Percentiles rank a stretch among this genome's conserved stretches.
Evolutionary conservation across 2,888 invertebrate species (phyloP).

Genomic region (Apocheima hispidaria): DNA sequence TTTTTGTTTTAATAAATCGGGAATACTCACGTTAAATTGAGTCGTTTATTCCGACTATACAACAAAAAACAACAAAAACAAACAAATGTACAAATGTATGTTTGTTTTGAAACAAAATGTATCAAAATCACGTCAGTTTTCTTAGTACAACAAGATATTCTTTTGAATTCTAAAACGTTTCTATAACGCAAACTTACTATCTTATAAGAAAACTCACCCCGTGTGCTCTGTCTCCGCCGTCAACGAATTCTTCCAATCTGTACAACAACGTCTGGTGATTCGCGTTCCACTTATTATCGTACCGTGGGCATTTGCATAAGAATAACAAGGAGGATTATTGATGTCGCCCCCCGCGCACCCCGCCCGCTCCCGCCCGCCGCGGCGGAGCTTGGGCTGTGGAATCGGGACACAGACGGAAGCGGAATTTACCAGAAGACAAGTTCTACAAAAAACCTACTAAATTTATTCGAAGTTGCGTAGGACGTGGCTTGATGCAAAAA

Average conservation of each 20-base stretch:
- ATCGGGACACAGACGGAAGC: constrained; percentile 40
- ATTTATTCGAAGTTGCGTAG: no score
- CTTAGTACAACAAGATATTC: no score
- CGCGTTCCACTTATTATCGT: constrained; percentile 84
- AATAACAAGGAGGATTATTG: constrained; percentile 86
- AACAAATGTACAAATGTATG: no score
- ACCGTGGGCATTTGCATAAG: constrained; percentile 84
- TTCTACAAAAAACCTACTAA: not conserved
- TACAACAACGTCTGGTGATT: constrained; percentile 81
- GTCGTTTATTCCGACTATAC: no score
- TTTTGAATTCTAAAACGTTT: no score
- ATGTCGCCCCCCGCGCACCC: constrained; percentile 65
- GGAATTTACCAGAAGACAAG: not conserved
- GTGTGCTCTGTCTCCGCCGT: constrained; percentile 52
- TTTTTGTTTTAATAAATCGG: no score
- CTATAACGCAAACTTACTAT: not conserved
- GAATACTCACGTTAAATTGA: no score
- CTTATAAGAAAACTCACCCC: constrained; percentile 24
- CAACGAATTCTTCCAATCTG: constrained; percentile 82
- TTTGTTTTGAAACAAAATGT: no score
- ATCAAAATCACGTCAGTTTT: no score
- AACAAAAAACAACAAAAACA: no score
- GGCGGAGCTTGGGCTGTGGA: constrained; percentile 30
- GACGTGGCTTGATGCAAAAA: no score
- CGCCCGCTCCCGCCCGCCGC: constrained; percentile 41